Evolutionary conservation across 2,888 invertebrate genomes (phyloP), one percentile per base, ranked within the genome.

Genomic region (Xiphydria camelus): DNA sequence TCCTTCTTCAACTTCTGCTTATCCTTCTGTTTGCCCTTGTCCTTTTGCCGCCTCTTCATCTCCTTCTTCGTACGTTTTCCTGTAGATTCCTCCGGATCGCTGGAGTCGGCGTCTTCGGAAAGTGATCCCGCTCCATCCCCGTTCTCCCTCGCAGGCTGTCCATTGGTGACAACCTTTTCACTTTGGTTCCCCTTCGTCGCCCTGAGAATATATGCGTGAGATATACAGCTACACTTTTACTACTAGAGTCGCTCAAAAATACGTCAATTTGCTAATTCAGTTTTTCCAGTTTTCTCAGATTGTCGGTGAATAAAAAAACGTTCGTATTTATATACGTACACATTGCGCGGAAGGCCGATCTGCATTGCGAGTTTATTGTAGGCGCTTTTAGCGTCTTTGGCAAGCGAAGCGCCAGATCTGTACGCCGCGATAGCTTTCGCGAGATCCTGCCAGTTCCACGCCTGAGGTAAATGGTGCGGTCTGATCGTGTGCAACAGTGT

Each of bases 1-100:
- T 79, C 76, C 55, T 80, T 81, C 53, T 79, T 80, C 39, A 77
- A 57, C 53, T 77, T 75, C 35, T 75, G 71, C 21, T 70, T 69
- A 23, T 77, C 73, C 42, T 69, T 76, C 25, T 57, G 66, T 47
- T 63, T 68, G 39, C 54, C 57, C 47, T 61, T 68, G 18, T 57
- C 60, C 47, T 73, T 76, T 34, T 63, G 64, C 42, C 67, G 70
- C 49, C 70, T 71, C 47, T 70, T 75, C 22, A 55, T 59, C 26
- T 55, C 57, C 47, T 58, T 55, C 54, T 66, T 62, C 42, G 53
- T 46, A 48, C 52, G 38, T 43, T 53, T 48, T 25, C 51, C 25
- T 4, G 29, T 23, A 12, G 15, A 38, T 45, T 56, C 42, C 34
- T 19, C 43, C 42, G 14, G 31, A 25, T 20, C 32, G 42, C 31